Evolutionary conservation across 2,113 vertebrate species (phyloP), one percentile per base, ranked within the genome.

Genomic region (Melanocharis versteri): DNA sequence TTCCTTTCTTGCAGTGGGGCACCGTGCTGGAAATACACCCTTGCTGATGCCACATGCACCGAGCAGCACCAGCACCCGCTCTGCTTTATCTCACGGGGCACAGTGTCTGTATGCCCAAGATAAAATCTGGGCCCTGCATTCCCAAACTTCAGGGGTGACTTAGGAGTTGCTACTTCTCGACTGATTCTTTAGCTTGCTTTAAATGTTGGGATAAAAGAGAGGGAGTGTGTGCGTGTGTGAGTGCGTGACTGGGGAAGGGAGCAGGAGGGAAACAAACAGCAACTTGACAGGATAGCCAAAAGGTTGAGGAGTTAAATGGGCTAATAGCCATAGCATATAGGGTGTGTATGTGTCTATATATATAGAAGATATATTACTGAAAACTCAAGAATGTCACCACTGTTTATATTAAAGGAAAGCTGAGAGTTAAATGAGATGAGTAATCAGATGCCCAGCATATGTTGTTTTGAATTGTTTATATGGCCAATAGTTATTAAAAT

Each of bases 391-490:
- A 87, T 90, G 90, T 94, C 54, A 70, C 93, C 95, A 96, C 96
- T 97, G 96, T 98, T 98, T 97, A 92, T 93, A 95, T 86, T 93
- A 95, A 92, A 93, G 90, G 91, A 96, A 98, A 98, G 82, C 98
- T 97, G 97, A 97, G 97, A 97, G 97, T 97, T 97, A 97, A 98
- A 98, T 97, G 97, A 98, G 96, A 97, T 97, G 95, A 91, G 87
- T 94, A 97, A 97, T 98, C 97, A 98, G 96, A 96, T 97, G 97
- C 97, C 97, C 57, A 91, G 94, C 98, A 98, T 98, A 98, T 98
- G 98, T 97, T 98, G 97, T 98, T 98, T 97, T 93, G 93, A 96
- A 96, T 97, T 97, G 97, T 97, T 98, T 97, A 97, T 98, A 80
- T 97, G 98, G 96, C 97, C 96, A 97, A 93, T 98, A 93, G 91